A percentile compares a stretch with the other conserved stretches of the same genome.
phyloP scores from a whole-genome alignment of 1,140 invertebrate species.

The Pteromalus puparum region DNA sequence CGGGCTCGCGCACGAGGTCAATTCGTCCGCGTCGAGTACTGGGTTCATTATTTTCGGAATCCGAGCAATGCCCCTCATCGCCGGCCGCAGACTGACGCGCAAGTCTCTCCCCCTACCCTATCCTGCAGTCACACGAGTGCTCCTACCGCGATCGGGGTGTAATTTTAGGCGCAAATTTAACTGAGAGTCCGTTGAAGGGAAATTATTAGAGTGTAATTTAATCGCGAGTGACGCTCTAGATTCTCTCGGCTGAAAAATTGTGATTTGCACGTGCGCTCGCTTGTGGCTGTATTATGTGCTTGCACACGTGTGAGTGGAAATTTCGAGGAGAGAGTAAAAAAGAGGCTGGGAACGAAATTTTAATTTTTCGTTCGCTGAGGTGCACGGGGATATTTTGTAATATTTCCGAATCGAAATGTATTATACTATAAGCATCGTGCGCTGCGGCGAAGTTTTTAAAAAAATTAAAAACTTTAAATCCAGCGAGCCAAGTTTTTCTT shows the following conservation, averaged over 20 bases:
- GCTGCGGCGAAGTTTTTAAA: neutral
- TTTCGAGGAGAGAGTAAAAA: neutral
- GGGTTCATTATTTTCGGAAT: constrained; percentile 51
- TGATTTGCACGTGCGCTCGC: neutral
- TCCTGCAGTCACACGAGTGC: too few species aligned
- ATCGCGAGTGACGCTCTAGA: constrained; percentile 41
- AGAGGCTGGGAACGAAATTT: too few species aligned
- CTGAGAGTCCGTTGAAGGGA: constrained; percentile 20
- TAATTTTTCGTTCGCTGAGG: too few species aligned
- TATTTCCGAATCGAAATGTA: too few species aligned
- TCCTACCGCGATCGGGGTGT: neutral
- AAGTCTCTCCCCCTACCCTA: neutral
- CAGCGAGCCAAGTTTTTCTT: neutral
- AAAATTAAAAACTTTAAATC: neutral
- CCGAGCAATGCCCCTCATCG: constrained; percentile 33
- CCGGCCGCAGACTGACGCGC: constrained; percentile 8
- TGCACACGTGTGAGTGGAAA: neutral
- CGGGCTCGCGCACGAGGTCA: constrained; percentile 25
- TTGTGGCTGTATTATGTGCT: too few species aligned
- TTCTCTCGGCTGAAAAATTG: constrained; percentile 38
- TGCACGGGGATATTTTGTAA: too few species aligned
- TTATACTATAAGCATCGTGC: too few species aligned
- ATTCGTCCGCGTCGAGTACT: constrained; percentile 34
- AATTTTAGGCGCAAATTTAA: constrained; percentile 49
- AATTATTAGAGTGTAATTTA: constrained; percentile 53